Evolutionary conservation across 2,888 invertebrate genomes (phyloP).

Genomic region (Oegoconia quadripuncta): DNA sequence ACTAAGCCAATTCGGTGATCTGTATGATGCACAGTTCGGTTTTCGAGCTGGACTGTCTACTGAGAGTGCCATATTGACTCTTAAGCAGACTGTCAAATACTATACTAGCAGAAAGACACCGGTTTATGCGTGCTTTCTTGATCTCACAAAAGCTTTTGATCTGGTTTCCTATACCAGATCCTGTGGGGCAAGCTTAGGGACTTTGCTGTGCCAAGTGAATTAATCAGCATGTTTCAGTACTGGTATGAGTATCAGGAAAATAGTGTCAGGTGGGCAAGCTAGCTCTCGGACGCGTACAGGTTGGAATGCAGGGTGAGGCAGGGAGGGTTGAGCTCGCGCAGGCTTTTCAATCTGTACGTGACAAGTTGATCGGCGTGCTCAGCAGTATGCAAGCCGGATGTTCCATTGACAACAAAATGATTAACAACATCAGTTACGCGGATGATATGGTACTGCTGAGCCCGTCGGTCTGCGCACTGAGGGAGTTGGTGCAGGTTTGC

Average conservation of each 20-base stretch:
- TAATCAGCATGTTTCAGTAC: slow-evolving; percentile 3
- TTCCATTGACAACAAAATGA: slow-evolving; percentile 11
- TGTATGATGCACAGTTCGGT: slow-evolving; percentile 3
- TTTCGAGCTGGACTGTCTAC: slow-evolving; percentile 1
- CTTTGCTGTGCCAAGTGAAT: not conserved
- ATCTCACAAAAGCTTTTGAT: not conserved
- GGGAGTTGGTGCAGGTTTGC: slow-evolving; percentile 14
- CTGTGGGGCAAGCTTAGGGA: slow-evolving; percentile 10
- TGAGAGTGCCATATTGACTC: not conserved
- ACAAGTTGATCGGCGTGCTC: slow-evolving; percentile 19
- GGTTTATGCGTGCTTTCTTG: not conserved
- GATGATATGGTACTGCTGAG: slow-evolving; percentile 26
- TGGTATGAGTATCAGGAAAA: slow-evolving; percentile 18
- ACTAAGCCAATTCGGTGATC: not conserved
- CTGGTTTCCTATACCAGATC: not conserved
- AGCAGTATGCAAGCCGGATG: slow-evolving; percentile 20
- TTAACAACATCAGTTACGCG: slow-evolving; percentile 21
- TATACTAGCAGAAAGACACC: not conserved
- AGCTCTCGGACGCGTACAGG: slow-evolving; percentile 13
- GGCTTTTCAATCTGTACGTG: slow-evolving; percentile 21
- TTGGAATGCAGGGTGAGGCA: slow-evolving; percentile 24
- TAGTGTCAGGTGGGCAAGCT: slow-evolving; percentile 16
- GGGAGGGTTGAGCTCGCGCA: slow-evolving; percentile 24
- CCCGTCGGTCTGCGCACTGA: slow-evolving; percentile 16
- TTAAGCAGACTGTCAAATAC: not conserved